These are phyloP conservation scores for Paelopatides confundens DNA, from an alignment of 53 echinoderm and acorn worm genomes.

Conservation along the genomic window DNA sequence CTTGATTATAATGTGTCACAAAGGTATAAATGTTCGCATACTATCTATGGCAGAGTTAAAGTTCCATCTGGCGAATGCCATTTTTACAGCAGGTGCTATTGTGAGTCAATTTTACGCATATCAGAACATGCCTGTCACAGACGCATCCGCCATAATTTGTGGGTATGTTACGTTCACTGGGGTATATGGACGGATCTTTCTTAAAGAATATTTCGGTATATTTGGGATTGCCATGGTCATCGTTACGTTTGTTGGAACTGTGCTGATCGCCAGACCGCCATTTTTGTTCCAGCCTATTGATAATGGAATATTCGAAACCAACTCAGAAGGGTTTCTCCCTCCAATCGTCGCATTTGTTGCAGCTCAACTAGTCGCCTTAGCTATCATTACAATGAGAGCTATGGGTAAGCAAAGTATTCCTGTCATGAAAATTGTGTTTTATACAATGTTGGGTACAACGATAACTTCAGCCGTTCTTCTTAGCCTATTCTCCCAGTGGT, in stretches of 20 bases:
- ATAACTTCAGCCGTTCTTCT: background rate
- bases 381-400: background rate
- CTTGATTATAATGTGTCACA: background rate
- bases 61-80: background rate
- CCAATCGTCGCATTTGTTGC: background rate
- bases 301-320: background rate
- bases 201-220: slow-evolving; percentile 4
- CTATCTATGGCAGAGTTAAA: background rate
- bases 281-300: slow-evolving; percentile 3
- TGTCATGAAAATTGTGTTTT: background rate
- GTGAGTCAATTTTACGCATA: slow-evolving; percentile 6
- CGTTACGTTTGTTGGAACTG: background rate
- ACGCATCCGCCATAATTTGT: background rate
- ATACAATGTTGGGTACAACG: background rate
- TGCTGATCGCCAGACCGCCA: slow-evolving; percentile 12
- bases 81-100: background rate
- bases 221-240: slow-evolving; percentile 6
- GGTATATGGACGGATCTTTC: background rate
- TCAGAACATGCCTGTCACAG: slow-evolving; percentile 9
- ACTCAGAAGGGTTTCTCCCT: background rate
- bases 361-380: background rate
- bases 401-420: background rate
- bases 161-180: background rate
- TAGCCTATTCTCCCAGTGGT: background rate
- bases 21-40: background rate